Percentiles rank a stretch among this genome's conserved stretches.
Conservation (phyloP, 2,797 vertebrate genomes). For the Helarctos malayanus region DNA sequence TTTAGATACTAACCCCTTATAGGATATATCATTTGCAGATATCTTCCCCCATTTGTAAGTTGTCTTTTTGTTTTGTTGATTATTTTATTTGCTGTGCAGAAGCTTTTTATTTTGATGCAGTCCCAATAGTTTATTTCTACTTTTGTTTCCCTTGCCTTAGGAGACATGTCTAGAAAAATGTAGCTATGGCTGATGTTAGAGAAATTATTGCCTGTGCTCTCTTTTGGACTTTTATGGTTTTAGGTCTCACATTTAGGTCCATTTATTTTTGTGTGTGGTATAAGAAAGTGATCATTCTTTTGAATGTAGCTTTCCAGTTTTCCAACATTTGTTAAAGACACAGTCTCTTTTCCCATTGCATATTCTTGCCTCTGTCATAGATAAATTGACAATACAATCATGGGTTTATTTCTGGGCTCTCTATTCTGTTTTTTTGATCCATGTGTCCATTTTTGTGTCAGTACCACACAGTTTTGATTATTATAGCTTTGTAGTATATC, state of each 20-base stretch:
- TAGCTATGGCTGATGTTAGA: neutral
- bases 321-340: neutral
- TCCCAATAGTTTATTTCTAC: neutral
- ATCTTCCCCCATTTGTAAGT: neutral
- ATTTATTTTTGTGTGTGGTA: neutral
- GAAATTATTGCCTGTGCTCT: neutral
- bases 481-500: neutral
- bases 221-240: neutral
- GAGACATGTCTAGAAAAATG: neutral
- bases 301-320: neutral
- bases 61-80: neutral
- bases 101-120: neutral
- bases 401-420: neutral
- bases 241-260: neutral
- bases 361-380: neutral
- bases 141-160: neutral
- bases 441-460: neutral
- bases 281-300: neutral
- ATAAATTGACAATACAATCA: neutral
- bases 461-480: neutral
- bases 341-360: neutral
- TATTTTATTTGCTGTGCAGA: neutral
- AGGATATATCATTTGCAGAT: neutral
- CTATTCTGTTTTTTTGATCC: neutral
- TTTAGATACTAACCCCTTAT: neutral